phyloP scores from a whole-genome alignment of 2,113 vertebrate genomes.

The Dasyurus viverrinus region DNA sequence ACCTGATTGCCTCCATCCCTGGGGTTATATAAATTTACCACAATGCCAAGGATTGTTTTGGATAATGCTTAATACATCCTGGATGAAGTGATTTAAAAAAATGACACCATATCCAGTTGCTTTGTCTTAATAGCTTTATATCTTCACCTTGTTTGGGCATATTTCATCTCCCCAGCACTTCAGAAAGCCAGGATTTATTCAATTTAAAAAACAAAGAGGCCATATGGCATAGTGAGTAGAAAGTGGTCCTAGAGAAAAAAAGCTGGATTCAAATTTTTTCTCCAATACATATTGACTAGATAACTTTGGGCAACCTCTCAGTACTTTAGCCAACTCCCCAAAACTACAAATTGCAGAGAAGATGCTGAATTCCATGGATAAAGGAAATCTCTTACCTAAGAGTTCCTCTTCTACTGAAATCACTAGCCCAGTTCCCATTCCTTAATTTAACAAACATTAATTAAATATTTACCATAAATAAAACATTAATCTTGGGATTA shows the following conservation, averaged over 20 bases:
- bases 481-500: not conserved
- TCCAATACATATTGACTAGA: not conserved
- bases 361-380: not conserved
- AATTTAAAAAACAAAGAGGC: not conserved
- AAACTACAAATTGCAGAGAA: not conserved
- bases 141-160: not conserved
- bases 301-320: not conserved
- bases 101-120: not conserved
- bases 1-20: not conserved
- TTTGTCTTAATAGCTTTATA: not conserved
- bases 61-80: not conserved
- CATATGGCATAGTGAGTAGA: not conserved
- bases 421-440: not conserved
- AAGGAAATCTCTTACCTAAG: not conserved
- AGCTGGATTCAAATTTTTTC: not conserved
- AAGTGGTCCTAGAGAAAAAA: not conserved
- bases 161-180: not conserved
- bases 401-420: not conserved
- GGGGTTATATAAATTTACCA: not conserved
- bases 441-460: not conserved
- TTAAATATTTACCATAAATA: not conserved
- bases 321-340: not conserved
- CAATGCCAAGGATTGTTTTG: not conserved
- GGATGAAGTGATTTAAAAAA: not conserved
- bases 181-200: not conserved